Evolutionary conservation across 2,888 invertebrate species (phyloP).

Genomic region (Megaustenia siamemsis): DNA sequence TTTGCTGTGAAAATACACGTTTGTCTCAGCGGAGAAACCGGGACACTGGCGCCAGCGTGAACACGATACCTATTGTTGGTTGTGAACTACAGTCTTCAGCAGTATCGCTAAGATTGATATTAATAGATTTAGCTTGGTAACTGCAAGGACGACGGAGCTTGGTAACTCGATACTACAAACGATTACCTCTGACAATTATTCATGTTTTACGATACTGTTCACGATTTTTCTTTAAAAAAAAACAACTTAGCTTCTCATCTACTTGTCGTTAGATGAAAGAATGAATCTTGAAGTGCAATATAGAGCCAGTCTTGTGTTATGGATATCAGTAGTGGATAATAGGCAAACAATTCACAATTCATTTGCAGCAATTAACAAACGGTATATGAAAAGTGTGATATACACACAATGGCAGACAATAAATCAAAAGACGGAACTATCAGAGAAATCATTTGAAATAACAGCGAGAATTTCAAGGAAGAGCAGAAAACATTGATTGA

Average conservation of each 20-base stretch:
- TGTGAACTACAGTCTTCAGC: neutral
- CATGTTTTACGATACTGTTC: neutral
- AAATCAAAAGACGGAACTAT: no score
- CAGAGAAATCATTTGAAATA: no score
- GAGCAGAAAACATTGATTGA: no score
- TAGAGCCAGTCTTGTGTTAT: no score
- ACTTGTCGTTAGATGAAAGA: no score
- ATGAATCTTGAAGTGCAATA: no score
- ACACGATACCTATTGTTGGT: conserved; percentile 23
- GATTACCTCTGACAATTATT: conserved; percentile 14
- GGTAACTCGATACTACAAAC: conserved; percentile 21
- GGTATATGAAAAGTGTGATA: no score
- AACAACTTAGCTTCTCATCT: neutral
- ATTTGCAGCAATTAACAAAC: no score
- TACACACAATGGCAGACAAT: no score
- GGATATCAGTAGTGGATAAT: no score
- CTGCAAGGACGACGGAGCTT: neutral
- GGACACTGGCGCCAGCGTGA: conserved; percentile 33
- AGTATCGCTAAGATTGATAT: neutral
- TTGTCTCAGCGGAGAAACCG: conserved; percentile 12
- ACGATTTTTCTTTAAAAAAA: neutral
- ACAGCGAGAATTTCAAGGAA: no score
- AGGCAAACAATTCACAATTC: no score
- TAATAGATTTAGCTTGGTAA: neutral
- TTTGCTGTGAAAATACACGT: conserved; percentile 46